Evolutionary conservation across 2,888 invertebrate genomes (phyloP).

Genomic region (Hemithea aestivaria): DNA sequence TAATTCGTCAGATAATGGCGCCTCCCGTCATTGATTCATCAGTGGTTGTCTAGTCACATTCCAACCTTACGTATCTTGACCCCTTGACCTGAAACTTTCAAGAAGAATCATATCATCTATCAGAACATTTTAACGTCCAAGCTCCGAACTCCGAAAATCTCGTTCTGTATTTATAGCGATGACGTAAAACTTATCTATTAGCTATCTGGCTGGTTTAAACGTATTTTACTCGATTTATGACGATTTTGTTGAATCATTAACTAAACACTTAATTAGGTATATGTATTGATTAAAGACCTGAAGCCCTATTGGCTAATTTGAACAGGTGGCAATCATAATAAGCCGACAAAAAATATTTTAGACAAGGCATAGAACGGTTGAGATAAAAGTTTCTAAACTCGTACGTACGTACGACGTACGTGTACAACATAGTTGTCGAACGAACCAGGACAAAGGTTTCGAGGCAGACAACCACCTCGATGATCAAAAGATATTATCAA

Average conservation of each 20-base stretch:
- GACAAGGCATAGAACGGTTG: too few relatives aligned
- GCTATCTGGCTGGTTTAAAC: slow-evolving; percentile 13
- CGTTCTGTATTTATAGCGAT: slow-evolving; percentile 24
- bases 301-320: slow-evolving; percentile 4
- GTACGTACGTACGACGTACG: too few relatives aligned
- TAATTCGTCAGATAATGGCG: slow-evolving; percentile 67
- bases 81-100: slow-evolving; percentile 27
- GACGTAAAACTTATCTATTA: slow-evolving; percentile 24
- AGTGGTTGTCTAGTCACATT: slow-evolving; percentile 49
- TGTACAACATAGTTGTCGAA: too few relatives aligned
- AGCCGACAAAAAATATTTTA: too few relatives aligned
- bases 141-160: slow-evolving; percentile 13
- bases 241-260: slow-evolving; percentile 21
- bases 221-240: slow-evolving; percentile 19
- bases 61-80: slow-evolving; percentile 27
- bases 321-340: too few relatives aligned
- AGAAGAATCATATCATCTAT: slow-evolving; percentile 18
- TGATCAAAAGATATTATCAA: too few relatives aligned
- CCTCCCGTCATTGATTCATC: slow-evolving; percentile 32
- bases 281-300: too few relatives aligned
- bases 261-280: slow-evolving; percentile 12
- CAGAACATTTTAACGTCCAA: slow-evolving; percentile 14
- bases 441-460: too few relatives aligned
- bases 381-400: too few relatives aligned
- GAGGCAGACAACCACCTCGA: too few relatives aligned